phyloP scores from a whole-genome alignment of 30 jellyfish, hydroid and myxozoan species.

The Aurelia sp. region DNA sequence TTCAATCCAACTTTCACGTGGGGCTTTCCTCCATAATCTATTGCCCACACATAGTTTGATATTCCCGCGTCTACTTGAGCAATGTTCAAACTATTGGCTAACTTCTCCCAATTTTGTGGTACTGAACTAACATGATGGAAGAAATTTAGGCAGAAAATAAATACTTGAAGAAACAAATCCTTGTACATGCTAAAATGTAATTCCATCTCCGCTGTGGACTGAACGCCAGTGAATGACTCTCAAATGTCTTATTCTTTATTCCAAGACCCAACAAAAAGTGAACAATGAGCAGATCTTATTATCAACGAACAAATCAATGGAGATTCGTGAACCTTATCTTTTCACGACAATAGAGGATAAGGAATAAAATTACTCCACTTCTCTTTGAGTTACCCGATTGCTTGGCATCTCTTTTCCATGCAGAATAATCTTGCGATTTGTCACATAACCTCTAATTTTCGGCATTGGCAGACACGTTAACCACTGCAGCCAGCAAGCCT shows the following conservation, averaged over 20 bases:
- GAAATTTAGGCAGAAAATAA: neutral
- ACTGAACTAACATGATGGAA: slow-evolving; percentile 1
- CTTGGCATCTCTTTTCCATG: slow-evolving; percentile 23
- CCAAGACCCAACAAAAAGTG: slow-evolving; percentile 14
- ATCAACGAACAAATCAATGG: slow-evolving; percentile 34
- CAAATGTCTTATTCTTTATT: slow-evolving; percentile 5
- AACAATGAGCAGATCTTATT: slow-evolving; percentile 14
- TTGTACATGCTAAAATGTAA: neutral
- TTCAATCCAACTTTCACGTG: slow-evolving; percentile 59
- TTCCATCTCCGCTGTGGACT: slow-evolving; percentile 27
- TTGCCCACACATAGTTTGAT: slow-evolving; percentile 66
- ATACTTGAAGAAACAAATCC: neutral
- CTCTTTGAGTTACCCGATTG: slow-evolving; percentile 40
- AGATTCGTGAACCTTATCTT: slow-evolving; percentile 8
- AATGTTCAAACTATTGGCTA: slow-evolving; percentile 14
- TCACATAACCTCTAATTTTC: slow-evolving; percentile 61
- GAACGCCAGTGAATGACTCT: neutral
- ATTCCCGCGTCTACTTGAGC: slow-evolving; percentile 75
- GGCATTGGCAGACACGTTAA: slow-evolving; percentile 49
- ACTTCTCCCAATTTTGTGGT: slow-evolving; percentile 39
- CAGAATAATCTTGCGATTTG: slow-evolving; percentile 42
- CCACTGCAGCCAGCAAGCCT: slow-evolving; percentile 18
- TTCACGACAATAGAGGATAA: too few species aligned
- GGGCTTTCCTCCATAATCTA: slow-evolving; percentile 63
- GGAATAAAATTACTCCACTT: slow-evolving; percentile 29